Percentiles rank a stretch among this genome's conserved stretches.
Conservation (phyloP, 2,888 invertebrate genomes). For the Cantharis flavilabris region DNA sequence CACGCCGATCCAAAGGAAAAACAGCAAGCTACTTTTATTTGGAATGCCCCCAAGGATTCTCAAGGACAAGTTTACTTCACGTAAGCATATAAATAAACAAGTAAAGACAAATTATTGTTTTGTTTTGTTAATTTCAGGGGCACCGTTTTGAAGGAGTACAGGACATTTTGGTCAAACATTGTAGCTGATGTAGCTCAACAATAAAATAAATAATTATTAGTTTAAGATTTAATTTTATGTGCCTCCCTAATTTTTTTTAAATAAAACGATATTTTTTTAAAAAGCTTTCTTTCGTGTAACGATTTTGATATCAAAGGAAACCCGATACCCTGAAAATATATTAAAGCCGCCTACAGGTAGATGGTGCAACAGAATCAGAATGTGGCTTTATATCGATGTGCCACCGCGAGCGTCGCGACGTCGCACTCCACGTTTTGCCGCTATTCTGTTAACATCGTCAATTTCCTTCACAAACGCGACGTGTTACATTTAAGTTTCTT, state of each 20-base stretch:
- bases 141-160: constrained; percentile 74
- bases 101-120: background rate
- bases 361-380: constrained; percentile 1
- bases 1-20: constrained; percentile 79
- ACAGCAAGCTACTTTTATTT: constrained; percentile 71
- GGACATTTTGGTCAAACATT: constrained; percentile 75
- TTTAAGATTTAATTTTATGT: background rate
- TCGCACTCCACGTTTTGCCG: constrained; percentile 12
- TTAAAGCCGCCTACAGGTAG: background rate
- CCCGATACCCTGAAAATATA: background rate
- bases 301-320: background rate
- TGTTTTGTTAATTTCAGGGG: constrained; percentile 65
- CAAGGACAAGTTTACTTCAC: constrained; percentile 79
- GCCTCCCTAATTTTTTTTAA: background rate
- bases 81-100: constrained; percentile 60
- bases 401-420: constrained; percentile 18
- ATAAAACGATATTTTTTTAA: background rate
- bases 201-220: background rate
- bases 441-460: constrained; percentile 16
- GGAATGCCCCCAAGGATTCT: constrained; percentile 71
- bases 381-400: constrained; percentile 6
- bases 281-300: background rate
- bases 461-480: constrained; percentile 10
- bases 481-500: constrained; percentile 13
- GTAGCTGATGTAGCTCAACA: constrained; percentile 57